Percentiles rank a stretch among this genome's conserved stretches.
phyloP scores from a whole-genome alignment of 2,113 vertebrate species.

The Gavia stellata region DNA sequence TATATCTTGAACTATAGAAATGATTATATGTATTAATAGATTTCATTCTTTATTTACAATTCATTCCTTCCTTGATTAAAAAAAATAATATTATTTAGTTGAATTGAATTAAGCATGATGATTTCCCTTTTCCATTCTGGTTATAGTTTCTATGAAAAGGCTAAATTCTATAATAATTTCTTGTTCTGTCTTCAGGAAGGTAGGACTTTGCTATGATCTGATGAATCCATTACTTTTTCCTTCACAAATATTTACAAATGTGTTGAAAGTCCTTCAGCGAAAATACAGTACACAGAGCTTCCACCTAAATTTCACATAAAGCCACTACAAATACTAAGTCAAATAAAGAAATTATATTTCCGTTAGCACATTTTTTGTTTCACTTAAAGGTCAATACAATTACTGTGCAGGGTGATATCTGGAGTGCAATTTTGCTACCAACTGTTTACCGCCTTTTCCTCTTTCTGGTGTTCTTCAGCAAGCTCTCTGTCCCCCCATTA shows the following conservation, averaged over 20 bases:
- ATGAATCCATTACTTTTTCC: background rate
- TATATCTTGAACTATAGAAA: background rate
- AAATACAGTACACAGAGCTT: background rate
- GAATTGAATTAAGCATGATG: background rate
- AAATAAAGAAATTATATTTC: background rate
- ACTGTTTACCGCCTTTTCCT: background rate
- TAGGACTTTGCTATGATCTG: background rate
- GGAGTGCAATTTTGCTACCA: constrained; percentile 1
- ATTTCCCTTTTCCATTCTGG: background rate
- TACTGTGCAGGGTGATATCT: background rate
- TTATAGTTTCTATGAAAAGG: background rate
- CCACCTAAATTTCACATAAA: background rate
- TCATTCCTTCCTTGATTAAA: accelerated
- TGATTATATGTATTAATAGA: background rate
- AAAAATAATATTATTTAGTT: background rate
- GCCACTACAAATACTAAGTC: background rate
- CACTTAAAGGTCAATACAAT: constrained; percentile 18
- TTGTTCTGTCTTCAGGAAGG: background rate
- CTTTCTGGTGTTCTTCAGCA: constrained; percentile 7
- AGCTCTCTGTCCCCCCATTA: background rate
- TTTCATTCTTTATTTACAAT: background rate
- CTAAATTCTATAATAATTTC: background rate
- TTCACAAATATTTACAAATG: background rate
- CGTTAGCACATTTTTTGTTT: background rate
- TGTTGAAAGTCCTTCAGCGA: background rate